Base-by-base conservation (phyloP, 1,140 invertebrate species). In the Lordiphosa clarofinis region DNA sequence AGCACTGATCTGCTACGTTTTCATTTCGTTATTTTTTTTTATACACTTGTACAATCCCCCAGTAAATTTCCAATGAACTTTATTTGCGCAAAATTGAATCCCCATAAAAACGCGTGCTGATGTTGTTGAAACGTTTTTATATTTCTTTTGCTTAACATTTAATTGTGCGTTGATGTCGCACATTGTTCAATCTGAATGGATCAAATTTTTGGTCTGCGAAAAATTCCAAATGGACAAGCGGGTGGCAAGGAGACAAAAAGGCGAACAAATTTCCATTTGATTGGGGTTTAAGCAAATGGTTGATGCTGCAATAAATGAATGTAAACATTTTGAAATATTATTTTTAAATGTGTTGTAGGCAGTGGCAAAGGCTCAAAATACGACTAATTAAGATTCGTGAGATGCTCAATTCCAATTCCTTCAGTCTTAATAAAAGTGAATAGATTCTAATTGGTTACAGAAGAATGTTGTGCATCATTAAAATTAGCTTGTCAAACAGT, bases 181-280 rank as follows among this genome's bases (percentile, higher is more conserved):
- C 46, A 61, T 54, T 61, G 57, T 59, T 42, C 44, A 61, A 54
- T 54, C 37, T 43, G 3, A 49, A 36, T 39, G 13, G 67, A 60
- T 39, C 46, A 21, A 53, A 52, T 3, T 67, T 59, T 58, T 58
- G 31, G 15, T 15, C 19, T 50, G 11, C 38, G 19, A 35, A n/a
- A 39, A 48, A 67, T 67, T 67, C 10, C 58, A 68, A 42, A 67
- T 48, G 42, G 40, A 68, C 63, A 56, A 24, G 19, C n/a, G n/a
- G 15, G 43, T 19, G 39, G 39, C 2, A 31, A 8, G 21, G n/a
- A 7, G 9, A 28, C 11, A 24, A 33, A n/a, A 28, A 33, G 24
- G 9, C 31, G 24, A 46, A 46, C 13, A 13, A 11, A 46, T 46
- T 46, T 33, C 21, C 6, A 44, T 44, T 28, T 44, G 43, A 46